Evolutionary conservation across 92 coral and sea anemone species (phyloP), one percentile per base, ranked within the genome.

Genomic region (Palythoa heliodiscus): DNA sequence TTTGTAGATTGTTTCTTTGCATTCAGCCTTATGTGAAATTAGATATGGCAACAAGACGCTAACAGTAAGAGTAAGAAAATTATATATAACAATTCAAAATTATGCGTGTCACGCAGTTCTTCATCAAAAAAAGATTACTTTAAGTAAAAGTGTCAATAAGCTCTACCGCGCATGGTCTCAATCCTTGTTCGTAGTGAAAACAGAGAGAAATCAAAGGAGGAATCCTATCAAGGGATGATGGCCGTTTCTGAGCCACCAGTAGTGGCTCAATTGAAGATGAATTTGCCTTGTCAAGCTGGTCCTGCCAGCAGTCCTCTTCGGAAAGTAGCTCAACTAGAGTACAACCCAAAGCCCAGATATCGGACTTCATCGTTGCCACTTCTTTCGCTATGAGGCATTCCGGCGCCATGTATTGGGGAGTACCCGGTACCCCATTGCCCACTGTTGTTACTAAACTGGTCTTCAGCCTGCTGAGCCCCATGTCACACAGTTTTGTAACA

Each of bases 391-490:
- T 2, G 66, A 58, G 66, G 5, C 23, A 58, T 58, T 58, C 23
- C 66, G 66, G 66, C 4, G 66, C 66, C 66, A 58, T 58, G 66
- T 58, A 15, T 58, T 58, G 66, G 66, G 66, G 66, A 58, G 66
- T 58, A 58, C 66, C 66, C 1, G 23, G 66, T 58, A 58, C 66
- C 66, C 66, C 66, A 58, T 58, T 58, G 1, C 66, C 66, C 66
- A 7, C 66, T 58, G 66, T 58, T 58, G 66, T 58, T 58, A 58
- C 66, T 58, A 58, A 58, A 58, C 66, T 58, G 66, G 66, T 58
- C 66, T 58, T 58, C n/a, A 58, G 66, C 66, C 66, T 58, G 66
- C 66, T 58, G 5, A 58, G 66, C 66, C 66, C 66, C 66, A 58
- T 58, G 66, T 58, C 66, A 58, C 66, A 58, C 66, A 58, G 66